Base-by-base conservation (phyloP, 2,113 vertebrate genomes). In the Poecilia latipinna region DNA sequence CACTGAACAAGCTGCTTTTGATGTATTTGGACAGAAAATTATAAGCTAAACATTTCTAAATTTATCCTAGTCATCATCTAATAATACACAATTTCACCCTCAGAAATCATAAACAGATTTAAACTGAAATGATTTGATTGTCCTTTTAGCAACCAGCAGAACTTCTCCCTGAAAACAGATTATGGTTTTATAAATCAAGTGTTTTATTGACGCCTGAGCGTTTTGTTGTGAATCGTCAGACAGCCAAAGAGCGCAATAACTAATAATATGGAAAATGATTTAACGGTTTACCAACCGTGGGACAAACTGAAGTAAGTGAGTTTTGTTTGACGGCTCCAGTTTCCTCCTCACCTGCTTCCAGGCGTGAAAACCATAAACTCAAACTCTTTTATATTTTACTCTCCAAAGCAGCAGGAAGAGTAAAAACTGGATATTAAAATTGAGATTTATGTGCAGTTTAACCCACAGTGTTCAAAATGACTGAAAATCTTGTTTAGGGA, bases 221-320 rank as follows among this genome's bases (percentile, higher is more conserved):
- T 33, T 33, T 33, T 33, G 33, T 7, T 7, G 33, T 28, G 28
- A 28, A 28, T 28, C 28, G 28, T 28, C 28, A 28, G 28, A 28
- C 28, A 28, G 28, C 28, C 28, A 28, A 1, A 33, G 1, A 35
- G 33, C 8, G 7, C 33, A 35, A 8, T 37, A 11, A 37, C 11
- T 11, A 37, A 10, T 37, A 0, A 37, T 37, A 2, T 37, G 66
- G 32, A 74, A 64, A 39, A 29, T 29, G 65, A 51, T 68, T 65
- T 44, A 66, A 31, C 62, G 37, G 78, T 61, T 74, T 64, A 29
- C 42, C 28, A 54, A 62, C 57, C 8, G 44, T 54, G 32, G 39
- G 39, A 19, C 42, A 79, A 74, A 26, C 31, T 32, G 3, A 3
- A 32, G 31, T 0, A 3, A 32, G 28, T 28, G 31, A 29, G 8